These are phyloP conservation scores for Papilio polytes DNA, from an alignment of 1,140 invertebrate species.

Conservation along the genomic window DNA sequence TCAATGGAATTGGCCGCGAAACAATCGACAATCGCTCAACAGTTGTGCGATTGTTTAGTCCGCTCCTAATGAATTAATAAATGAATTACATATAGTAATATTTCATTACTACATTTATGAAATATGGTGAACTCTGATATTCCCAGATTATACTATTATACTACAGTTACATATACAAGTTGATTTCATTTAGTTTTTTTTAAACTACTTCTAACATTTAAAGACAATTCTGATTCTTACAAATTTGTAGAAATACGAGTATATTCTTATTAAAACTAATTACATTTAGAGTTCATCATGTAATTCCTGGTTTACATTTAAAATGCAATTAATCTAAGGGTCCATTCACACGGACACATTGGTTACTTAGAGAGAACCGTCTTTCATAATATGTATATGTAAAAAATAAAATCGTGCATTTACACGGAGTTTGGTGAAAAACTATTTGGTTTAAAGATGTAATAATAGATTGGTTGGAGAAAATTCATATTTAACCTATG, in stretches of 20 bases:
- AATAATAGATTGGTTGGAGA: background rate
- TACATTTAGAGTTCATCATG: background rate
- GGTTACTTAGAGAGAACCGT: background rate
- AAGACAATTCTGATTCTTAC: background rate
- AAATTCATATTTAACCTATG: background rate
- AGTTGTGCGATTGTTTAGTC: background rate
- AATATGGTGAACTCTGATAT: background rate
- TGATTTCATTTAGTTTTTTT: no score
- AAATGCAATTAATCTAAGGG: slow-evolving; percentile 11
- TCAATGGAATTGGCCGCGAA: no score
- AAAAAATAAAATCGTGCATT: background rate
- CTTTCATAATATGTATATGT: background rate
- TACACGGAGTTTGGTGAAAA: background rate
- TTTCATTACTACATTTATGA: background rate
- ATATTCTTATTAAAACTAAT: no score
- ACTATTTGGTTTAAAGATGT: background rate
- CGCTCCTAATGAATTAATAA: slow-evolving; percentile 1
- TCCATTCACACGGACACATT: background rate
- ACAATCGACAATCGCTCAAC: no score
- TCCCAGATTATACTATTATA: background rate
- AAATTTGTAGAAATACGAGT: no score
- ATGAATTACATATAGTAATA: background rate
- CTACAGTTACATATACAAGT: no score
- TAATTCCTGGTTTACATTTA: background rate
- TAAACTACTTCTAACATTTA: background rate